Percentiles rank a stretch among this genome's conserved stretches.
Evolutionary conservation across 2,888 invertebrate genomes (phyloP).

Genomic region (Drosophila rubida): DNA sequence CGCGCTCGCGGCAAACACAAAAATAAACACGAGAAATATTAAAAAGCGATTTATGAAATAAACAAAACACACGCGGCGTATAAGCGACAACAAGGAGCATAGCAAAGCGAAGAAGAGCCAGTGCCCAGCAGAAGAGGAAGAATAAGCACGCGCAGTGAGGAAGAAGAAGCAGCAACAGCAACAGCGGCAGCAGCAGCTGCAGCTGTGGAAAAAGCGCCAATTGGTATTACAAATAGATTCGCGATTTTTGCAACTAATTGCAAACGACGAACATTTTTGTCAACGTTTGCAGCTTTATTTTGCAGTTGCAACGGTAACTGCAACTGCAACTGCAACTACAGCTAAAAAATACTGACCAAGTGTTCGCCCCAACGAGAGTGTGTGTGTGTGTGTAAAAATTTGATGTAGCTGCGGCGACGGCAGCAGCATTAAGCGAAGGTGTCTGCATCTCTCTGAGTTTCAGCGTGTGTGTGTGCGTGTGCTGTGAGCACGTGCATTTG

Average conservation of each 20-base stretch:
- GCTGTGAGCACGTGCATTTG: conserved; percentile 55
- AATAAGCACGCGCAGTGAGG: no score
- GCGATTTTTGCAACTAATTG: conserved; percentile 10
- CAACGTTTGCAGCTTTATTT: conserved; percentile 56
- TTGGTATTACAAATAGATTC: conserved; percentile 20
- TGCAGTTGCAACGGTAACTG: conserved; percentile 12
- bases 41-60: conserved; percentile 30
- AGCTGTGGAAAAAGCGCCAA: conserved; percentile 36
- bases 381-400: conserved; percentile 25
- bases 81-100: conserved; percentile 57
- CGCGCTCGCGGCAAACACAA: conserved; percentile 26
- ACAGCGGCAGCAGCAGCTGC: conserved; percentile 16
- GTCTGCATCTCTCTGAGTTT: conserved; percentile 44
- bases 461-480: conserved; percentile 27
- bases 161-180: background rate
- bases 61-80: conserved; percentile 58
- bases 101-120: background rate
- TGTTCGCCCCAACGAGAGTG: no score
- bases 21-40: conserved; percentile 26
- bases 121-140: background rate
- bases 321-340: conserved; percentile 42
- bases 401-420: conserved; percentile 23
- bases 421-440: conserved; percentile 39
- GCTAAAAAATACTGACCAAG: conserved; percentile 18
- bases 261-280: conserved; percentile 31